Base-by-base conservation (phyloP, 1,140 invertebrate species). In the Drosophila oshimai region DNA sequence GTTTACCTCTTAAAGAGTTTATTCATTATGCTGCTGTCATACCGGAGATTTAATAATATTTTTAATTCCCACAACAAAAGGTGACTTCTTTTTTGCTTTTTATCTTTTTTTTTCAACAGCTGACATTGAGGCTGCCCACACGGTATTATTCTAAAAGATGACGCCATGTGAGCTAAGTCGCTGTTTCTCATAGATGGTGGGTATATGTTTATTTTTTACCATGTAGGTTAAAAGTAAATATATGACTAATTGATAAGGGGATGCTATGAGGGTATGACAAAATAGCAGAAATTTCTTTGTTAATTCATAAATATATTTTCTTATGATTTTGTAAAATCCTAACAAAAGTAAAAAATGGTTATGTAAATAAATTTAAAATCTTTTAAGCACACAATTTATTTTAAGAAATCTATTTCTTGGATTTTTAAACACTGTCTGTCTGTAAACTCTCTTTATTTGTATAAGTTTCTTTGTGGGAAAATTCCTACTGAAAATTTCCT, bases 41-140 rank as follows among this genome's bases (percentile, higher is more conserved):
- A 9, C 4, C 13, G 15, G 3, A 9, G 22, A 26, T 60, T 9
- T 62, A 62, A 33, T 62, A 44, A 26, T 20, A 13, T 26, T 42
- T 58, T 62, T 6, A 42, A 34, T 45, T 62, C 58, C 58, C 58
- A 62, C 54, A 34, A 45, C 54, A 44, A 62, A 15, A 26, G 49
- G 29, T 58, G 33, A 22, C 47, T 54, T 54, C 55, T 22, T 34
- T 54, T 37, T 36, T 22, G 12, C 13, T 20, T 6, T 50, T 36
- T 50, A n/a, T n/a, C n/a, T 34, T 34, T 36, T 13, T 13, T 17
- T 29, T 31, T 26, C 3, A 61, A 13, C 24, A 20, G 42, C 13
- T 65, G 62, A 65, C 62, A 67, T 67, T 67, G 62, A 67, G 1
- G 15, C 24, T n/a, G 33, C 55, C 55, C 58, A 47, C 61, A 18